Evolutionary conservation across 1,140 invertebrate genomes (phyloP), one percentile per base, ranked within the genome.

Genomic region (Drosophila asahinai): DNA sequence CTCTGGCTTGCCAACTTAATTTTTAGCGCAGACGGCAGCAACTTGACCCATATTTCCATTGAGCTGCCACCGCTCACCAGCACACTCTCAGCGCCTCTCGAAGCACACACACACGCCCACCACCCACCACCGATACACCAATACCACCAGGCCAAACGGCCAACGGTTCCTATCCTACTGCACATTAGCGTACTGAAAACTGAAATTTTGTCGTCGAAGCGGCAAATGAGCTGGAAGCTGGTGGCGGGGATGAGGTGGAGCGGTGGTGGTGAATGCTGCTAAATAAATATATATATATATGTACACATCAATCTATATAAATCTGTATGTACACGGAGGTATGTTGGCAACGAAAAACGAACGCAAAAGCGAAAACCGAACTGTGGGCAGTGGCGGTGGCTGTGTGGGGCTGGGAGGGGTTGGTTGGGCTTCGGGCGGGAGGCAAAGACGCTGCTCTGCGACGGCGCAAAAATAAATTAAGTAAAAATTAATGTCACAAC

Each of bases 391-490:
- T 75, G 51, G 38, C 30, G 42, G 36, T 33, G 38, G 9, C 22
- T 17, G 30, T 15, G 17, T 12, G 62, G 19, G 36, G 15, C 7
- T 38, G 40, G 54, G 33, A 11, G 48, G 62, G 63, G 33, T 36
- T 33, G 30, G 30, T 33, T 33, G 66, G 65, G 76, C 42, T 60
- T 33, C 17, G 51, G 4, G 0, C 5, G 51, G 51, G 7, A 33
- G 52, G 14, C 19, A 57, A 87, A 83, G 86, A 75, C 42, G 67
- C 81, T 77, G 74, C 63, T 66, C 61, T 77, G 83, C 84, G 86
- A 80, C 84, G 83, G 84, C 86, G 84, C 84, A 91, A 91, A 90
- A 90, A 91, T 91, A 91, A 90, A 90, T 91, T 90, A 90, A 91
- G 79, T 90, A 90, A 82, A 90, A 91, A 90, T 90, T 91, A 90